Evolutionary conservation across 2,113 vertebrate genomes (phyloP).

Genomic region (Mormoops blainvillei): DNA sequence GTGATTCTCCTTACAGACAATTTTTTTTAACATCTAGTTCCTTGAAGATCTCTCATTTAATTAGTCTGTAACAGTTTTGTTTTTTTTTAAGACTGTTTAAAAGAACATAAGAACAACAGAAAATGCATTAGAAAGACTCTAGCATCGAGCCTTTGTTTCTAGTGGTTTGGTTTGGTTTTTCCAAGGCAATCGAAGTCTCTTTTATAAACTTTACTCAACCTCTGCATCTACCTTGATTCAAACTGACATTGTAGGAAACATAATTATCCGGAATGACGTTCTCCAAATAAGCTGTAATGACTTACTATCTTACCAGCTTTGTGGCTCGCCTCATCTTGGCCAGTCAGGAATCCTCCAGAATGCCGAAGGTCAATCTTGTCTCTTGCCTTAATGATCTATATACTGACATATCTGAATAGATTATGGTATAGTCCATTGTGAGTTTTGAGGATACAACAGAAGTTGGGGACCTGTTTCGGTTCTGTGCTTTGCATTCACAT

Average conservation of each 20-base stretch:
- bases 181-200: neutral
- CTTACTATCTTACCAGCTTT: neutral
- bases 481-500: neutral
- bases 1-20: neutral
- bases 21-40: neutral
- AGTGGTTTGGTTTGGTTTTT: neutral
- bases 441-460: neutral
- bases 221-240: neutral
- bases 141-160: neutral
- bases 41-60: neutral
- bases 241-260: neutral
- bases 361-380: neutral
- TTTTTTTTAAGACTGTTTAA: neutral
- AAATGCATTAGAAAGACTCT: neutral
- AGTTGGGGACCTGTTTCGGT: neutral
- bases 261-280: neutral
- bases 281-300: neutral
- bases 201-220: neutral
- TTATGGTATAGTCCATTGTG: neutral
- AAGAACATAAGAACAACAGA: neutral
- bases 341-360: neutral
- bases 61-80: neutral
- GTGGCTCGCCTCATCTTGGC: neutral
- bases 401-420: neutral
- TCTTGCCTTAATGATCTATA: neutral